phyloP scores from a whole-genome alignment of 2,113 vertebrate species.

The Acanthochromis polyacanthus region DNA sequence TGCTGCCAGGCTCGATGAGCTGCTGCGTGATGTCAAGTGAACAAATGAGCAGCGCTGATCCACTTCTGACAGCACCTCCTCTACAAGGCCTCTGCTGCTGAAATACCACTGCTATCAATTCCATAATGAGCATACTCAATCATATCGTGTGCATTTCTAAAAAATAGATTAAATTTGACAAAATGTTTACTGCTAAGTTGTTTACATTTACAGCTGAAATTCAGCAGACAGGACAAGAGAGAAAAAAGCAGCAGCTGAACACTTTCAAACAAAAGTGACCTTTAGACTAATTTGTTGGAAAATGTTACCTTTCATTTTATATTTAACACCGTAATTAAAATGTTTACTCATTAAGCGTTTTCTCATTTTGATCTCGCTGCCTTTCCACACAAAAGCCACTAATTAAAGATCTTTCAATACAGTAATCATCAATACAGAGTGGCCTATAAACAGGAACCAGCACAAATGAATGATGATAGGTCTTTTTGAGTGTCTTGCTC shows the following conservation, averaged over 20 bases:
- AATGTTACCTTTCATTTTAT: slow-evolving; percentile 73
- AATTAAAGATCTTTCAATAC: slow-evolving; percentile 80
- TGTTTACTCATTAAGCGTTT: slow-evolving; percentile 70
- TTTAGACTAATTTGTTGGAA: slow-evolving; percentile 69
- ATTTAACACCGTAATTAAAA: slow-evolving; percentile 76
- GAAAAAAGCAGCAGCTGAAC: slow-evolving; percentile 30
- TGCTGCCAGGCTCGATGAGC: no score
- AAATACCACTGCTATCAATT: not conserved
- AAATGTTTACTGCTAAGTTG: not conserved
- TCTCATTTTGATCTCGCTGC: slow-evolving; percentile 51
- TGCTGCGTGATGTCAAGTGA: not conserved
- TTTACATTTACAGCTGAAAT: not conserved
- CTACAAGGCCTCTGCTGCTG: not conserved
- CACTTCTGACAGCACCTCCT: not conserved
- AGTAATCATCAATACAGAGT: slow-evolving; percentile 70
- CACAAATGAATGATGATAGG: slow-evolving; percentile 71
- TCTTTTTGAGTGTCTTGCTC: slow-evolving; percentile 63
- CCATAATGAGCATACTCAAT: not conserved
- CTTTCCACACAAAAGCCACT: slow-evolving; percentile 71
- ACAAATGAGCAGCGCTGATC: not conserved
- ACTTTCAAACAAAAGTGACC: slow-evolving; percentile 70
- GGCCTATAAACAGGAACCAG: slow-evolving; percentile 60
- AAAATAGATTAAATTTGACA: not conserved
- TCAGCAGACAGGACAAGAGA: not conserved
- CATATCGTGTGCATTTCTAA: not conserved